Conservation (phyloP, 53 echinoderm and acorn worm species). For the Mesocentrotus franciscanus region DNA sequence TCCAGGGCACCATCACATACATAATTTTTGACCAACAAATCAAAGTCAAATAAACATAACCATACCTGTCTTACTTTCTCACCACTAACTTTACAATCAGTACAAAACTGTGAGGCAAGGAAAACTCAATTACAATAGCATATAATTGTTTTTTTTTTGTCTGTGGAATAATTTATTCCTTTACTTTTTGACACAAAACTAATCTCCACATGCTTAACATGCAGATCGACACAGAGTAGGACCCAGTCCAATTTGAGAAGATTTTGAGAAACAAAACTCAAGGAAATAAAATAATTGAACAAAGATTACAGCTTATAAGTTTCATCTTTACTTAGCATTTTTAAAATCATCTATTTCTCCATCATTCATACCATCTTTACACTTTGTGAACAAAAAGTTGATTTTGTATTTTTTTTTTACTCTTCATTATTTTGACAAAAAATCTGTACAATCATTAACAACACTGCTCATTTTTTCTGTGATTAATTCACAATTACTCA, state of each 20-base stretch:
- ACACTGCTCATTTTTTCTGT: conserved; percentile 42
- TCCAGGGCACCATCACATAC: not conserved
- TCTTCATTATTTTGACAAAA: conserved; percentile 48
- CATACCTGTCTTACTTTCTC: not conserved
- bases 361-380: conserved; percentile 50
- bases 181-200: conserved; percentile 64
- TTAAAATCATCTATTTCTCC: conserved; percentile 21
- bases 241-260: conserved; percentile 57
- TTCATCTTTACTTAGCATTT: conserved; percentile 52
- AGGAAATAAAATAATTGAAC: conserved; percentile 45
- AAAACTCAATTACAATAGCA: conserved; percentile 16
- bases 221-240: conserved; percentile 62
- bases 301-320: conserved; percentile 56
- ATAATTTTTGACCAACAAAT: not conserved
- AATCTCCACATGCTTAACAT: conserved; percentile 68
- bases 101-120: not conserved
- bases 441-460: conserved; percentile 55
- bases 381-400: conserved; percentile 45
- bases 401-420: conserved; percentile 14
- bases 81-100: not conserved
- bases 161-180: conserved; percentile 70
- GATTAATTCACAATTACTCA: conserved; percentile 46
- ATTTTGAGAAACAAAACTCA: conserved; percentile 33
- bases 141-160: conserved; percentile 1
- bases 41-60: not conserved